Base-by-base conservation (phyloP, 2,113 vertebrate species). In the Tautogolabrus adspersus region DNA sequence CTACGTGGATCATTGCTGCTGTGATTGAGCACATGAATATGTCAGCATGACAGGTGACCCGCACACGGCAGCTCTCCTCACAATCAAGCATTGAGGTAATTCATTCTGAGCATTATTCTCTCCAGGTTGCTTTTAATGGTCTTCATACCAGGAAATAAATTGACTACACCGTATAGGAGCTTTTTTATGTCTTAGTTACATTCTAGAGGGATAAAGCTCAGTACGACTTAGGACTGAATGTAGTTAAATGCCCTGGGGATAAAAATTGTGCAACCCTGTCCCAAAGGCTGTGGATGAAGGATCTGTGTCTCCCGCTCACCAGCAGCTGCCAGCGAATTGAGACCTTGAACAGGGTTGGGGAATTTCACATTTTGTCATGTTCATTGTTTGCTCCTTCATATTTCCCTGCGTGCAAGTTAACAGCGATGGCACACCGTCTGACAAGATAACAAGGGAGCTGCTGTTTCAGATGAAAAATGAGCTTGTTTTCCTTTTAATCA, bases 301-400 rank as follows among this genome's bases (percentile, higher is more conserved):
- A 93, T 93, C 87, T 83, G 77, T 93, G 89, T 89, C 86, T 74
- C 58, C 54, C 23, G 77, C 65, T 87, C 51, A 62, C 79, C 55
- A 49, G 79, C 86, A 91, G 89, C 91, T 90, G 87, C 76, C 85
- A 89, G 79, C 75, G 82, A 92, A 90, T 92, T 81, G 86, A 90
- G 87, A 89, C 86, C 83, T 84, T 89, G 87, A 77, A 81, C 83
- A 66, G 59, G 67, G 22, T 74, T 62, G 78, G 86, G 79, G 81
- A 88, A 75, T 91, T 82, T 85, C 72, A 73, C 78, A 83, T 84
- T 94, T 87, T 91, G 88, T 94, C 91, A 90, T 81, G 82, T 90
- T 89, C 88, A 87, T 85, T 90, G 89, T 92, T 91, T 87, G 75
- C 82, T 74, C 54, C 70, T 77, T 75, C 66, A 87, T 44, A 78